Conservation (phyloP, 2,888 invertebrate genomes). For the Thereva nobilitata region DNA sequence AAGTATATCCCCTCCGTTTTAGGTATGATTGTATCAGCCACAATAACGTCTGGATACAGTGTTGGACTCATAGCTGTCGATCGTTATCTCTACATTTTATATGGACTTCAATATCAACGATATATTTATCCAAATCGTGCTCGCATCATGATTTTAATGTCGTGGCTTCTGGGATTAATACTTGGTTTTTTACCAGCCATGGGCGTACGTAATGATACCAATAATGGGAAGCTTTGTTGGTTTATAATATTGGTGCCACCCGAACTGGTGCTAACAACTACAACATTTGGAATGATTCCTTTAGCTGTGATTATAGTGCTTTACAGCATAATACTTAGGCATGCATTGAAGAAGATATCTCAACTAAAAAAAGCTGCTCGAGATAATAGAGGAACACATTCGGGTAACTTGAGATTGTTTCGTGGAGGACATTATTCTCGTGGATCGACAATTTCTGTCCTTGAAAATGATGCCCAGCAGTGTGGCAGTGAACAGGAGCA, state of each 20-base stretch:
- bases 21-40: conserved; percentile 68
- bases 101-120: conserved; percentile 66
- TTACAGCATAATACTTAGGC: conserved; percentile 64
- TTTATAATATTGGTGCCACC: conserved; percentile 65
- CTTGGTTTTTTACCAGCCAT: conserved; percentile 66
- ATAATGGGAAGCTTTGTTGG: conserved; percentile 63
- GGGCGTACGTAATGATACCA: conserved; percentile 63
- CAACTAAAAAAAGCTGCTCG: conserved; percentile 58
- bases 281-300: conserved; percentile 63
- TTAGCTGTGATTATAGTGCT: conserved; percentile 58
- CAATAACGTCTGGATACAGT: conserved; percentile 67
- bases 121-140: conserved; percentile 66
- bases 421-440: conserved; percentile 44
- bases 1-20: conserved; percentile 40
- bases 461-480: conserved; percentile 33
- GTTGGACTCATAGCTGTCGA: conserved; percentile 68
- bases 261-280: conserved; percentile 62
- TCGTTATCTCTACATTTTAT: conserved; percentile 67
- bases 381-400: conserved; percentile 51
- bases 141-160: conserved; percentile 61
- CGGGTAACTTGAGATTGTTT: conserved; percentile 51
- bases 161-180: conserved; percentile 64
- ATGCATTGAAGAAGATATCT: conserved; percentile 63
- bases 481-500: conserved; percentile 25
- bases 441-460: conserved; percentile 3